phyloP scores from a whole-genome alignment of 2,888 invertebrate species.

The Drosophila rellima region DNA sequence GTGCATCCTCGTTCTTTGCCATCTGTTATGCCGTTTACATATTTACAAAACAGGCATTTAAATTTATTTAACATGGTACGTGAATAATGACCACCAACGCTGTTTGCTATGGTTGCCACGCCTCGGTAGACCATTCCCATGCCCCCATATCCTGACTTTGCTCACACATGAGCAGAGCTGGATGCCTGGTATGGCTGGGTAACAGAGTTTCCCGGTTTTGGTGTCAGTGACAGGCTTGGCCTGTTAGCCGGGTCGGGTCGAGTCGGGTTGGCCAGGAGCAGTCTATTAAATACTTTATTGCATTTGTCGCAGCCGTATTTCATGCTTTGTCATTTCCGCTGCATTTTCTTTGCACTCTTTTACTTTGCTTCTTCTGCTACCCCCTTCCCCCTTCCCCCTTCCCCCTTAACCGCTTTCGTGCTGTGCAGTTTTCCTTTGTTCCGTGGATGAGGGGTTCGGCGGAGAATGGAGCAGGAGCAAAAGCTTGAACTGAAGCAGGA shows the following conservation, averaged over 20 bases:
- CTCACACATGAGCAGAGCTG: slow-evolving; percentile 33
- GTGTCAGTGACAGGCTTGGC: slow-evolving; percentile 74
- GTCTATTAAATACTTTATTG: slow-evolving; percentile 85
- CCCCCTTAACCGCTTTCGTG: slow-evolving; percentile 6
- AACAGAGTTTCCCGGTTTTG: slow-evolving; percentile 21
- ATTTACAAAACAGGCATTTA: slow-evolving; percentile 82
- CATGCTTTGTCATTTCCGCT: slow-evolving; percentile 80
- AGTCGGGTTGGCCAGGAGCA: slow-evolving; percentile 64
- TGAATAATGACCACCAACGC: slow-evolving; percentile 77
- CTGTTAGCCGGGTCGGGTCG: slow-evolving; percentile 15
- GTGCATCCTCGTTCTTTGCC: slow-evolving; percentile 34
- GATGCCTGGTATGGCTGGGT: background rate
- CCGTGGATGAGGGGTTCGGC: slow-evolving; percentile 10
- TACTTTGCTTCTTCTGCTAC: slow-evolving; percentile 9
- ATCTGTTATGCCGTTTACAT: slow-evolving; percentile 77
- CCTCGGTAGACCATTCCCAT: slow-evolving; percentile 19
- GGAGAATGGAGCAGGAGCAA: background rate
- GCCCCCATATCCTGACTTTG: slow-evolving; percentile 21
- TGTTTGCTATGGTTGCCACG: slow-evolving; percentile 63
- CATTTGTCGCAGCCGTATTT: slow-evolving; percentile 83
- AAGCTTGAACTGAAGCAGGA: background rate
- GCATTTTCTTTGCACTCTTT: slow-evolving; percentile 73
- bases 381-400: background rate
- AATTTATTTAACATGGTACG: slow-evolving; percentile 80
- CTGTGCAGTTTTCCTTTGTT: slow-evolving; percentile 48